Evolutionary conservation across 1,140 invertebrate species (phyloP).

Genomic region (Habropoda laboriosa): DNA sequence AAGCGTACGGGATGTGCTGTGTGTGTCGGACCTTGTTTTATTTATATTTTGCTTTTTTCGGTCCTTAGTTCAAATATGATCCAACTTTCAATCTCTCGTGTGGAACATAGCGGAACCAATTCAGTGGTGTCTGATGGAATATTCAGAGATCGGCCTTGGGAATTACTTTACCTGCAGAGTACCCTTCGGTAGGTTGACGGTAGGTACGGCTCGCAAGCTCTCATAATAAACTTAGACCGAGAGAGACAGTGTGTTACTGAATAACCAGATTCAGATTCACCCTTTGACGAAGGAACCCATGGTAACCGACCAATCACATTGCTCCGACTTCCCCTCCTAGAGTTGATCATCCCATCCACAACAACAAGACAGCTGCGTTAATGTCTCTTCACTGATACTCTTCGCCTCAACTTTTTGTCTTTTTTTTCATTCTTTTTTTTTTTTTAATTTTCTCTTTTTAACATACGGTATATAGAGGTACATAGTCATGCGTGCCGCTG

Average conservation of each 20-base stretch:
- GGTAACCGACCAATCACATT: conserved; percentile 79
- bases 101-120: neutral
- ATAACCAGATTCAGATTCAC: conserved; percentile 81
- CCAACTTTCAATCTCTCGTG: conserved; percentile 22
- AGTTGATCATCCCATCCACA: conserved; percentile 82
- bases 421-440: conserved; percentile 67
- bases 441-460: conserved; percentile 45
- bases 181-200: conserved; percentile 80
- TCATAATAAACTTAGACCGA: conserved; percentile 81
- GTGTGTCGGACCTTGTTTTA: too few species aligned
- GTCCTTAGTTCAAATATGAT: neutral
- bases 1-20: too few species aligned
- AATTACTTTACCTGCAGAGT: conserved; percentile 82
- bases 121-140: conserved; percentile 29
- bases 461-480: conserved; percentile 43
- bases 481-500: conserved; percentile 44
- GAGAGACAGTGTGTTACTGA: conserved; percentile 81
- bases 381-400: conserved; percentile 76
- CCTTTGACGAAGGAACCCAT: conserved; percentile 79
- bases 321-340: conserved; percentile 80
- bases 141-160: conserved; percentile 79
- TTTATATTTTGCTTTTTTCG: too few species aligned
- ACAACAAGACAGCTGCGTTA: conserved; percentile 82
- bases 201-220: conserved; percentile 81
- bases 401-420: conserved; percentile 72